A percentile compares a stretch with the other conserved stretches of the same genome.
phyloP scores from a whole-genome alignment of 2,797 vertebrate genomes.

The Bovichtus variegatus region DNA sequence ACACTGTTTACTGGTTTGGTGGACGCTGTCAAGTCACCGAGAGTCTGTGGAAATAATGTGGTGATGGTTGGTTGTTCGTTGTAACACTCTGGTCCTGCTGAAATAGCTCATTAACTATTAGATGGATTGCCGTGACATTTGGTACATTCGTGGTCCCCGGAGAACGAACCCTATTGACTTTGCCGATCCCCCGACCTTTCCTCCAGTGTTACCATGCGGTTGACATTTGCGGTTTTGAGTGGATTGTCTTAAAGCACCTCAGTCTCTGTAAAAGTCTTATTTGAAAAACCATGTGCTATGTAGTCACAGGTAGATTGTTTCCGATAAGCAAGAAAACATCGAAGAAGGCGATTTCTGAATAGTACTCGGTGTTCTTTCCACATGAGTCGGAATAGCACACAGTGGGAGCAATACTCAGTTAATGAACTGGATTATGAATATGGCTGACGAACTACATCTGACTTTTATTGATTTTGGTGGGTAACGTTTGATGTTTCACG shows the following conservation, averaged over 20 bases:
- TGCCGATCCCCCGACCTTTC: neutral
- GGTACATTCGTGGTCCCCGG: neutral
- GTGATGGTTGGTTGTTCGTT: neutral
- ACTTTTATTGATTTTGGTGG: slow-evolving; percentile 26
- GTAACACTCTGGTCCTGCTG: neutral
- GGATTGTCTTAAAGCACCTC: neutral
- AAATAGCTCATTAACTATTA: neutral
- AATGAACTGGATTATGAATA: slow-evolving; percentile 24
- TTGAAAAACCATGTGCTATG: neutral
- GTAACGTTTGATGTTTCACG: slow-evolving; percentile 2
- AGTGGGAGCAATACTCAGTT: neutral
- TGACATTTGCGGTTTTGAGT: slow-evolving; percentile 4
- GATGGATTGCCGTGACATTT: neutral
- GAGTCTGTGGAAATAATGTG: neutral
- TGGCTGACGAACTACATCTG: slow-evolving; percentile 4
- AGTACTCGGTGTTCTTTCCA: neutral
- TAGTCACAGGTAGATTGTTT: neutral
- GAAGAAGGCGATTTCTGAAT: neutral
- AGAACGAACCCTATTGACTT: neutral
- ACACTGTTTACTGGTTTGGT: neutral
- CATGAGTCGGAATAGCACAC: neutral
- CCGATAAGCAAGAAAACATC: slow-evolving; percentile 4
- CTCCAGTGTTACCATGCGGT: neutral
- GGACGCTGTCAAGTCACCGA: neutral
- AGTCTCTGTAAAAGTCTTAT: neutral